A percentile compares a stretch with the other conserved stretches of the same genome.
Evolutionary conservation across 2,888 invertebrate genomes (phyloP).

Genomic region (Chrysomela aeneicollis): DNA sequence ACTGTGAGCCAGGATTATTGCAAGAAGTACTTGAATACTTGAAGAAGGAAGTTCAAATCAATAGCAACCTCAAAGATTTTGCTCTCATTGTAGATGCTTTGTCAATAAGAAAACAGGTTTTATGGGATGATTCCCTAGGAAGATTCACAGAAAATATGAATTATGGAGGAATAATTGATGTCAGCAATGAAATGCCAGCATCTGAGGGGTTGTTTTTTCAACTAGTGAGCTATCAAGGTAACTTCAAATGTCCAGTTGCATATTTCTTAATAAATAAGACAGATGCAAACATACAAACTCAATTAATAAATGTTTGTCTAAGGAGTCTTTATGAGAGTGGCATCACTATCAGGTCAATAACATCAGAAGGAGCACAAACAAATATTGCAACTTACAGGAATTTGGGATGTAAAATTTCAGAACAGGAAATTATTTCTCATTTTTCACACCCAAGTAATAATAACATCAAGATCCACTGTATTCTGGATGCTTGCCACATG

Average conservation of each 20-base stretch:
- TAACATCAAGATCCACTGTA: constrained; percentile 28
- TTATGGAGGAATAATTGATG: constrained; percentile 34
- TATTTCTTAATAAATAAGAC: constrained; percentile 41
- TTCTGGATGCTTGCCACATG: constrained; percentile 39
- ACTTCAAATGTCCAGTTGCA: constrained; percentile 40
- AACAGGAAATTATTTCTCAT: constrained; percentile 25
- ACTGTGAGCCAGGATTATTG: constrained; percentile 42
- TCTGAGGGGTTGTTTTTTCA: constrained; percentile 22
- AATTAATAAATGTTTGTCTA: constrained; percentile 30
- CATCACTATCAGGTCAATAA: constrained; percentile 35
- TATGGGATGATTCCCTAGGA: constrained; percentile 7
- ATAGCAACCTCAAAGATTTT: constrained; percentile 35
- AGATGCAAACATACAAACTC: constrained; percentile 33
- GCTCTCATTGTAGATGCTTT: constrained; percentile 25
- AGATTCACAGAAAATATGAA: constrained; percentile 18
- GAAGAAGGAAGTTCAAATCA: constrained; percentile 29
- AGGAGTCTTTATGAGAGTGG: constrained; percentile 35
- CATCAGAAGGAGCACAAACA: constrained; percentile 35
- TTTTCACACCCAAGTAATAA: constrained; percentile 31
- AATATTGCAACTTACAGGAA: constrained; percentile 37
- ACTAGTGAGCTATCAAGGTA: constrained; percentile 15
- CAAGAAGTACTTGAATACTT: constrained; percentile 37
- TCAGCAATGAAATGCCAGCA: too few relatives aligned
- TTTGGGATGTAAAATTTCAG: constrained; percentile 29
- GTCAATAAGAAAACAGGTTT: constrained; percentile 16